Percentiles rank a stretch among this genome's conserved stretches.
These are phyloP conservation scores for Alligator sinensis DNA, from an alignment of 2,113 vertebrate species.

Conservation along the genomic window DNA sequence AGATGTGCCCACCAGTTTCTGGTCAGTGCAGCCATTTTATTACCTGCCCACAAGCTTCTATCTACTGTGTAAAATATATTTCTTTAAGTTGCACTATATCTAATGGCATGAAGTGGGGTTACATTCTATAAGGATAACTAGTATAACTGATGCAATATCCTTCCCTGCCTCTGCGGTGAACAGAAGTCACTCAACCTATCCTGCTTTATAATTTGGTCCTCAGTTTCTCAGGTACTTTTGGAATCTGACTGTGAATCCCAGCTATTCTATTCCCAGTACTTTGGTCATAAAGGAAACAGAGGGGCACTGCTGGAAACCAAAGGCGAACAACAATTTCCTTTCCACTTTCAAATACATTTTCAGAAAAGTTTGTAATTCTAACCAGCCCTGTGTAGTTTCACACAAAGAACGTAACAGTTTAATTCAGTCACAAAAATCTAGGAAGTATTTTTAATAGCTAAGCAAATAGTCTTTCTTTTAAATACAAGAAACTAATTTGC, in stretches of 20 bases:
- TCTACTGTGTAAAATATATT: slow-evolving; percentile 54
- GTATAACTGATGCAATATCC: neutral
- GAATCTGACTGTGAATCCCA: slow-evolving; percentile 59
- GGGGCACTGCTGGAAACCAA: slow-evolving; percentile 53
- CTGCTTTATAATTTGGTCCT: rapidly evolving
- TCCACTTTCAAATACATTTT: neutral
- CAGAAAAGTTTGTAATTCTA: slow-evolving; percentile 36
- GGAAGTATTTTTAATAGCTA: neutral
- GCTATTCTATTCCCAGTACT: neutral
- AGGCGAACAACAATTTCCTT: slow-evolving; percentile 56
- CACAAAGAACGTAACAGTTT: neutral
- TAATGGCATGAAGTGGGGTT: slow-evolving; percentile 25
- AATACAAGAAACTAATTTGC: neutral
- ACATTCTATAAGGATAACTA: neutral
- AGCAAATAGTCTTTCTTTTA: neutral
- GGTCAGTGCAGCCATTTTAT: slow-evolving; percentile 65
- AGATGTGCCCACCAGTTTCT: slow-evolving; percentile 72
- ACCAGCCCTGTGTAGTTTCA: neutral
- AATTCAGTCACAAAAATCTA: neutral
- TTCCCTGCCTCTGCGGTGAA: neutral
- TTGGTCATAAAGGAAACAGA: slow-evolving; percentile 23
- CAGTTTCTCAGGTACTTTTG: slow-evolving; percentile 14
- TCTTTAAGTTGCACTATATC: slow-evolving; percentile 44
- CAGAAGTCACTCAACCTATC: neutral
- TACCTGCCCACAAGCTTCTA: slow-evolving; percentile 55